These are phyloP conservation scores for Gymnothorax javanicus DNA, from an alignment of 2,797 vertebrate species.

Conservation along the genomic window DNA sequence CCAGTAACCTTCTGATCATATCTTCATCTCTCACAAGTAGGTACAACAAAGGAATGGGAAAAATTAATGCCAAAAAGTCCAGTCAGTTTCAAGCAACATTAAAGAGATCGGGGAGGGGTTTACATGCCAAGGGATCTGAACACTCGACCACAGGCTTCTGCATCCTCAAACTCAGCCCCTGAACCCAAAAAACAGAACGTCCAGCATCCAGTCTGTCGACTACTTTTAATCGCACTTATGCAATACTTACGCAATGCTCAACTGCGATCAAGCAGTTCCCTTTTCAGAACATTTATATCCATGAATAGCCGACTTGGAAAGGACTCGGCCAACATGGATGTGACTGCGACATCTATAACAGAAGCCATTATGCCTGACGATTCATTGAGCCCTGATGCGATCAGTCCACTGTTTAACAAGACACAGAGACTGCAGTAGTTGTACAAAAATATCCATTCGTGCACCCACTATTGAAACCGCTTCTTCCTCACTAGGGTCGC, in stretches of 20 bases:
- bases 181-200: neutral
- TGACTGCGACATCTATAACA: neutral
- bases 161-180: neutral
- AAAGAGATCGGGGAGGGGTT: too few relatives aligned
- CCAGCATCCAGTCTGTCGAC: neutral
- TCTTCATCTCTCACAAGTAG: too few relatives aligned
- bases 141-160: neutral
- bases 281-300: neutral
- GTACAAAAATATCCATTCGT: neutral
- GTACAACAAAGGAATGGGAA: neutral
- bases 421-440: neutral
- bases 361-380: neutral
- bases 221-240: neutral
- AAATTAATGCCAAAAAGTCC: too few relatives aligned
- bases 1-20: too few relatives aligned
- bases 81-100: neutral
- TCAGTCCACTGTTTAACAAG: neutral
- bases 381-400: neutral
- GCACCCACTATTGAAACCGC: too few relatives aligned
- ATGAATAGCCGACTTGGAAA: neutral
- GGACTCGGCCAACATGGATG: neutral
- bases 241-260: neutral
- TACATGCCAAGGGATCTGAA: neutral
- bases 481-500: too few relatives aligned
- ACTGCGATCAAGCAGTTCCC: neutral